Evolutionary conservation across 2,113 vertebrate species (phyloP).

Genomic region (Tauraco erythrolophus): DNA sequence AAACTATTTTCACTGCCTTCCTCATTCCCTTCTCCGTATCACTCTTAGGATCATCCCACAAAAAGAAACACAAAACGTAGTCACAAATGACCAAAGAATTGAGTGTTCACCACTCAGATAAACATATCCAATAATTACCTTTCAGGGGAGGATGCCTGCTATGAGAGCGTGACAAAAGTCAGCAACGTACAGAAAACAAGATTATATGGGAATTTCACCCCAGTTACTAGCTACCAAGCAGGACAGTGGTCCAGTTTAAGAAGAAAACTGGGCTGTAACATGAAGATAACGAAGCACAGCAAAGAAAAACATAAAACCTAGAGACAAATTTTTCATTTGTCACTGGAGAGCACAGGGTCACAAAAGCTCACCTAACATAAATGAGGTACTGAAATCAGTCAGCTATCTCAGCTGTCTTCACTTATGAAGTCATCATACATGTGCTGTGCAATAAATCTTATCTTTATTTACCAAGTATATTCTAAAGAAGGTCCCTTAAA

Average conservation of each 20-base stretch:
- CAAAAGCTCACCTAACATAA: conserved; percentile 24
- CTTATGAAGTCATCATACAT: background rate
- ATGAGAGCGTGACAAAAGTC: background rate
- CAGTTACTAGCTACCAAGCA: background rate
- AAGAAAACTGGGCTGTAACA: background rate
- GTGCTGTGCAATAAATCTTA: conserved; percentile 40
- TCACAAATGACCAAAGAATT: background rate
- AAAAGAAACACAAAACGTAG: background rate
- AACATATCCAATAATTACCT: background rate
- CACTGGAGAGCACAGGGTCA: conserved; percentile 18
- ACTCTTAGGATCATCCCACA: background rate
- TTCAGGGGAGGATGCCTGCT: background rate
- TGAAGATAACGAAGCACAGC: background rate
- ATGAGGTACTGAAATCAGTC: background rate
- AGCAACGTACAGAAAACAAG: background rate
- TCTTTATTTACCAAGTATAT: conserved; percentile 3
- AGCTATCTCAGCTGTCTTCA: conserved; percentile 47
- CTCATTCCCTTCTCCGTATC: background rate
- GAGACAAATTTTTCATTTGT: conserved; percentile 6
- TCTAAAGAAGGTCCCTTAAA: background rate
- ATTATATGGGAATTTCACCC: background rate
- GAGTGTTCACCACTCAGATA: background rate
- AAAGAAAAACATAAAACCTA: conserved; percentile 5
- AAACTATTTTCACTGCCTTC: background rate
- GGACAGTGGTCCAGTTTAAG: background rate